Base-by-base conservation (phyloP, 2,888 invertebrate genomes). In the Pristionchus exspectatus region DNA sequence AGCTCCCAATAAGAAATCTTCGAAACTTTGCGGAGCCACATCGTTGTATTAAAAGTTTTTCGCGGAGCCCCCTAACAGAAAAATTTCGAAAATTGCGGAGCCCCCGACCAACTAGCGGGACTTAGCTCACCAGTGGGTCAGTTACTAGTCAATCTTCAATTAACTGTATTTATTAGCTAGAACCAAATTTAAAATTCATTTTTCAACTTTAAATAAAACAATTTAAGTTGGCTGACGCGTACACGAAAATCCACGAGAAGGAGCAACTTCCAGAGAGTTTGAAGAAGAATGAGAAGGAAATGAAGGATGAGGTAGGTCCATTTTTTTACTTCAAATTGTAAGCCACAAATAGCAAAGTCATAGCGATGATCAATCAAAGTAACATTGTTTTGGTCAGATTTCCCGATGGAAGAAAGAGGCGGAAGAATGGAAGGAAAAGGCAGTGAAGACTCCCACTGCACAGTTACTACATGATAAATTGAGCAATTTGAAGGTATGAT, bases 251-350 rank as follows among this genome's bases (percentile, higher is more conserved):
- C 3, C 92, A 93, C 63, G 90, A 90, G 44, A 91, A 92, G 72
- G 93, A 93, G 33, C 91, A 91, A n/a, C 63, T 90, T 7, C 91
- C 89, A n/a, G 85, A 88, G 27, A 88, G 91, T 74, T 90, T 92
- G 56, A 90, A 89, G 66, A 87, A 90, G 74, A 90, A 91, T 97
- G 0, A 96, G 96, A 93, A 96, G 96, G 3, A 96, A 91, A 94
- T 97, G 56, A 96, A 96, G 92, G 96, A 96, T n/a, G 96, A 96
- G 0, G 97, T 97, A 93, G 96, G 96, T 16, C n/a, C n/a, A 21
- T 30, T 50, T 33, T 44, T 38, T 9, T 16, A 18, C 14, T 87
- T 56, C 21, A n/a, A n/a, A n/a, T n/a, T n/a, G n/a, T 74, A 24
- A 21, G 27, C 9, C 7, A 27, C 18, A 33, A 74, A 74, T 30